Evolutionary conservation across 2,888 invertebrate species (phyloP).

Genomic region (Bembecia ichneumoniformis): DNA sequence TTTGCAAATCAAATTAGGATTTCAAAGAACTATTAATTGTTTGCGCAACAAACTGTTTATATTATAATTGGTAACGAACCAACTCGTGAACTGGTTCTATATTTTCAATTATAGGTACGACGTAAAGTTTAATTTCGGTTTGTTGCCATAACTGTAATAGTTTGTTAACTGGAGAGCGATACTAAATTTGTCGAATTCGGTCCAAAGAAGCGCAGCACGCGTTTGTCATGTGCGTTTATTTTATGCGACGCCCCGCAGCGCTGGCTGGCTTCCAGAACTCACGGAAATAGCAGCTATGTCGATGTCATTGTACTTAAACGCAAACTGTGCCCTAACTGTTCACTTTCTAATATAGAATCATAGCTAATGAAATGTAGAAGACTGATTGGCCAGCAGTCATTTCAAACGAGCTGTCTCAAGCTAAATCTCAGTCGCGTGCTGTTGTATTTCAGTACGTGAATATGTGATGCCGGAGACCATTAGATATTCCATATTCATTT

Average conservation of each 20-base stretch:
- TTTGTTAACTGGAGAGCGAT: constrained; percentile 29
- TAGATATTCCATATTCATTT: too few relatives aligned
- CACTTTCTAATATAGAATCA: constrained; percentile 4
- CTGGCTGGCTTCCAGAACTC: constrained; percentile 58
- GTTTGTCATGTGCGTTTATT: constrained; percentile 59
- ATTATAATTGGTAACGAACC: too few relatives aligned
- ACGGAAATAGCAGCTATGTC: constrained; percentile 63
- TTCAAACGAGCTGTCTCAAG: too few relatives aligned
- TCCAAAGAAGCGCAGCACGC: constrained; percentile 36
- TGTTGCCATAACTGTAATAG: not conserved
- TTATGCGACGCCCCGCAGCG: constrained; percentile 46
- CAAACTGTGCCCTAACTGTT: constrained; percentile 32
- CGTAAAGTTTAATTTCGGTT: too few relatives aligned
- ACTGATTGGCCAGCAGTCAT: not conserved
- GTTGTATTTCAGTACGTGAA: too few relatives aligned
- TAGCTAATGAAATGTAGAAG: not conserved
- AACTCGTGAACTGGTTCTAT: too few relatives aligned
- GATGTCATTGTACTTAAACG: constrained; percentile 62
- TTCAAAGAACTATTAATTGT: too few relatives aligned
- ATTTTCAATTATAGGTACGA: too few relatives aligned
- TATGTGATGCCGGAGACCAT: too few relatives aligned
- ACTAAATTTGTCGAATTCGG: constrained; percentile 46
- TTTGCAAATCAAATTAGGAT: too few relatives aligned
- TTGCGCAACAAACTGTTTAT: too few relatives aligned
- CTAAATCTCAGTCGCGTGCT: too few relatives aligned